Evolutionary conservation across 2,888 invertebrate species (phyloP), one percentile per base, ranked within the genome.

Genomic region (Malthinus seriepunctatus): DNA sequence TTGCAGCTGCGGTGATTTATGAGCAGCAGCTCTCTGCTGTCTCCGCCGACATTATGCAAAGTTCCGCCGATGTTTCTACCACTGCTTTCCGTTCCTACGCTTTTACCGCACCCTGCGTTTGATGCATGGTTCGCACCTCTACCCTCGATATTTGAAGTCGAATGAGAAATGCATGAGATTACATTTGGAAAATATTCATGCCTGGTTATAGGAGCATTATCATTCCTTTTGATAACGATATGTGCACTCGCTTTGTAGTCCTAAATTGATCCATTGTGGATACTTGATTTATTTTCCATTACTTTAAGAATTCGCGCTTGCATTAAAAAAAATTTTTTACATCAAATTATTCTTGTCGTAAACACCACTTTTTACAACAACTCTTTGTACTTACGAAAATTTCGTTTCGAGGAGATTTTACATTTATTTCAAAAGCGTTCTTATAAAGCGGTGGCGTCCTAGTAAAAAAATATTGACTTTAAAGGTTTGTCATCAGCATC

Each of bases 21-120:
- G 73, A 71, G 69, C 73, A 70, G 72, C 76, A 76, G 76, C 73
- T 74, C 72, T 73, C 69, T 71, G 75, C 76, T 76, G 77, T 78
- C 77, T 78, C 74, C 77, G 74, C 69, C 75, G 76, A 78, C 78
- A 78, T 78, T 78, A 78, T 78, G 78, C 78, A 78, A 78, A 78
- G 76, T 77, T 76, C 73, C 76, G 72, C 70, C 71, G 73, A 71
- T 72, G 74, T 74, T 74, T 74, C 74, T 72, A 71, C 70, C 68
- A 71, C 72, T 71, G 70, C 67, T 69, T 61, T 63, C 69, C 71
- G 64, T 68, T 59, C 65, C 59, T 61, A 53, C 56, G 60, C 58
- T 45, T 60, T 50, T 58, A 47, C 57, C 53, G 51, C 60, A 64
- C 69, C 65, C 68, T 66, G 65, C 65, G 64, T 71, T 71, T 72